Conservation (phyloP, 1,140 invertebrate genomes). For the Gonatopus flavifemur region DNA sequence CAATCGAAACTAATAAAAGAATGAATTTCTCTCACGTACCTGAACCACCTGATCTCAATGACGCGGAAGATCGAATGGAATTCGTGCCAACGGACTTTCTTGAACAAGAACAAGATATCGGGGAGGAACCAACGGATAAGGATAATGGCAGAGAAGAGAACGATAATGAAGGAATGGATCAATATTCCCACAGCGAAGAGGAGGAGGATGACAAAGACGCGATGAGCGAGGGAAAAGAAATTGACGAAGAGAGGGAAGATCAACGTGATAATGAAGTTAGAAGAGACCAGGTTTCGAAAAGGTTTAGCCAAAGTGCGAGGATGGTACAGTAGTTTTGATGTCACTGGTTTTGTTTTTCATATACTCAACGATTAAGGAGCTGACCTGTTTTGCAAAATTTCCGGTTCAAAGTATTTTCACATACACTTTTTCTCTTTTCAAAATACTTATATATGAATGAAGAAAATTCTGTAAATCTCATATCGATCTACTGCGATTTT, state of each 20-base stretch:
- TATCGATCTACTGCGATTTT: too few species aligned
- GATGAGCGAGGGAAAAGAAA: conserved; percentile 26
- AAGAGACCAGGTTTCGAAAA: not conserved
- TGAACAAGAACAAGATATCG: conserved; percentile 54
- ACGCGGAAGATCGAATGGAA: conserved; percentile 53
- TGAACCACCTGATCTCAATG: conserved; percentile 42
- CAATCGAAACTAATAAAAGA: too few species aligned
- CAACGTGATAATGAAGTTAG: not conserved
- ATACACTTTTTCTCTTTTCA: too few species aligned
- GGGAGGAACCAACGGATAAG: conserved; percentile 43
- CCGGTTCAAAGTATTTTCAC: too few species aligned
- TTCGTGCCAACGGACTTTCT: conserved; percentile 56
- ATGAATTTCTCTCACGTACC: conserved; percentile 39
- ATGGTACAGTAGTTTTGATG: too few species aligned
- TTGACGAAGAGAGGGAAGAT: conserved; percentile 9
- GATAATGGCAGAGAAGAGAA: conserved; percentile 31
- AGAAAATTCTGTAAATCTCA: too few species aligned
- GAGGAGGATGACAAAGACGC: conserved; percentile 24
- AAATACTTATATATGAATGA: too few species aligned
- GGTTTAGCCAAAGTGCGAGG: too few species aligned
- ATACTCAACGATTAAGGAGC: too few species aligned
- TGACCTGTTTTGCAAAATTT: too few species aligned
- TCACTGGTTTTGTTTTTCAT: too few species aligned
- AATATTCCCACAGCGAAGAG: conserved; percentile 24
- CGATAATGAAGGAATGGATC: conserved; percentile 15